phyloP scores from a whole-genome alignment of 2,113 vertebrate genomes.

The Microtus richardsoni region DNA sequence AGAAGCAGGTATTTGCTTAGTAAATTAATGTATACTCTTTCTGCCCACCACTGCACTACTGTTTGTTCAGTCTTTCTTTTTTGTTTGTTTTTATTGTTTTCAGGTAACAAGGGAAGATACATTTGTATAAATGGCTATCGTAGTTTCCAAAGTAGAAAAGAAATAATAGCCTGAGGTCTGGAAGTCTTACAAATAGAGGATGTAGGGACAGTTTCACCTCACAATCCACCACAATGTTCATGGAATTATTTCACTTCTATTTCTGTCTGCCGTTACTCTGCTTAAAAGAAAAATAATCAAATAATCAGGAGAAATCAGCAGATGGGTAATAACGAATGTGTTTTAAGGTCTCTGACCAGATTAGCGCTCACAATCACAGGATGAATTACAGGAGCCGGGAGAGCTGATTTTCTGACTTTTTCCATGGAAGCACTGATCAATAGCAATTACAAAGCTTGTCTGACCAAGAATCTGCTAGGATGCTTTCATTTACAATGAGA shows the following conservation, averaged over 20 bases:
- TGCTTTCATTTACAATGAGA: neutral
- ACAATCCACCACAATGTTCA: neutral
- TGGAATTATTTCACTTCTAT: neutral
- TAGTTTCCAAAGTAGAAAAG: conserved; percentile 22
- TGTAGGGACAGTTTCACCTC: neutral
- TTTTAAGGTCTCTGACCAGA: no score
- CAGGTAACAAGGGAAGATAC: neutral
- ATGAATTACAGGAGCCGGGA: neutral
- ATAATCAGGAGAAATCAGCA: neutral
- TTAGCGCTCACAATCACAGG: neutral
- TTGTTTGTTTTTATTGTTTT: neutral
- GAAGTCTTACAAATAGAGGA: neutral
- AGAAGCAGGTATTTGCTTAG: conserved; percentile 56
- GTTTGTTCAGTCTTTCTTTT: neutral
- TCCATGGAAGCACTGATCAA: conserved; percentile 14
- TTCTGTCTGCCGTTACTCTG: neutral
- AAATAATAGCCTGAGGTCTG: neutral
- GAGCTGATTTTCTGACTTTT: neutral
- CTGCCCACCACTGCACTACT: neutral
- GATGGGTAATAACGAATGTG: no score
- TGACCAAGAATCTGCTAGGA: neutral
- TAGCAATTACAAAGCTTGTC: conserved; percentile 18
- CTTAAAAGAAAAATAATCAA: neutral
- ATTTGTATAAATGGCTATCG: neutral
- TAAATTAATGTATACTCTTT: conserved; percentile 13